Evolutionary conservation across 2,888 invertebrate species (phyloP), one percentile per base, ranked within the genome.

Genomic region (Apamea sordens): DNA sequence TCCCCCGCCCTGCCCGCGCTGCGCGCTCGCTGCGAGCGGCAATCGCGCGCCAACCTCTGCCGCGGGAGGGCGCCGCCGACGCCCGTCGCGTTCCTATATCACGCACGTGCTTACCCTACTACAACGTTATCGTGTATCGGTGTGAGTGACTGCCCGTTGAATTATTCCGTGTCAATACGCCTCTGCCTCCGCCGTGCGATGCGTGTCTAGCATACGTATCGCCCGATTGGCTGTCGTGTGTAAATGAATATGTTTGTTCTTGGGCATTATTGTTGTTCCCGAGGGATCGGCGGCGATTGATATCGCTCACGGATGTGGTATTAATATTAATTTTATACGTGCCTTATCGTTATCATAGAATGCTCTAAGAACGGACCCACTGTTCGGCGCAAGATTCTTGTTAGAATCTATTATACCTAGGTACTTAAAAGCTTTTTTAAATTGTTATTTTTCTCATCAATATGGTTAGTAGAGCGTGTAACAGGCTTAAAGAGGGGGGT

Each of bases 1-100:
- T 94, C 94, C 95, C 95, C 94, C 94, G 91, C 94, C 93, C 94
- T 90, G 89, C 93, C 93, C 92, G 90, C 91, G 88, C 86, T 85
- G 87, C 88, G 89, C 92, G 90, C 84, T 90, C 88, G 84, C 88
- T 87, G 83, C 90, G 78, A 83, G 92, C 94, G 93, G 93, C 96
- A 96, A 94, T 95, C 95, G 96, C 95, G 96, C 96, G 96, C 95
- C 93, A 93, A 94, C 95, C 95, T 93, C 92, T 90, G 96, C 94
- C 95, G 96, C 94, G 96, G 92, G 95, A 95, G 96, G 96, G 96
- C 96, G 96, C 93, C 91, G 89, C 87, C 80, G 89, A 92, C 92
- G 92, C 91, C 91, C 89, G 90, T 85, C 92, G 92, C 92, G 92
- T 86, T 87, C 89, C 88, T 86, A 73, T 82, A 86, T 88, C 88